Evolutionary conservation across 2,888 invertebrate genomes (phyloP).

Genomic region (Lordiphosa fenestrarum): DNA sequence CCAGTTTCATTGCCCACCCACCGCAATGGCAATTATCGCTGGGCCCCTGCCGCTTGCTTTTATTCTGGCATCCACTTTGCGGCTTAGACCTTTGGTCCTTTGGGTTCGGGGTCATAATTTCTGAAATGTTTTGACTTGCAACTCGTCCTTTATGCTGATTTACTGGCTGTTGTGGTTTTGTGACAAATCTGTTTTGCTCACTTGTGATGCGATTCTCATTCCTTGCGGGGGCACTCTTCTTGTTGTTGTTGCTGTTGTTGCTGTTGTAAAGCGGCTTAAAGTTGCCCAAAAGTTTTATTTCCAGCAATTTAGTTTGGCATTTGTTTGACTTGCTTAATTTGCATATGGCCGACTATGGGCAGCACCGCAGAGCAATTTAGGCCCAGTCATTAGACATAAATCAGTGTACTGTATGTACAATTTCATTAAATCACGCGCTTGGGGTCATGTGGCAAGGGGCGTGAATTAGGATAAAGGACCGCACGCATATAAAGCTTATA

Average conservation of each 20-base stretch:
- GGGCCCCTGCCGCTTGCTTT: constrained; percentile 24
- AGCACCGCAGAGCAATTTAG: constrained; percentile 29
- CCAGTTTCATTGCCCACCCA: constrained; percentile 20
- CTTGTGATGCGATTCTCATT: constrained; percentile 61
- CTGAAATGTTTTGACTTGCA: constrained; percentile 73
- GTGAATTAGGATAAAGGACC: constrained; percentile 24
- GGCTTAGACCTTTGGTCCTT: constrained; percentile 43
- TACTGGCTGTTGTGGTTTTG: constrained; percentile 73
- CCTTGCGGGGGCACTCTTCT: not conserved
- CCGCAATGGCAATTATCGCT: constrained; percentile 60
- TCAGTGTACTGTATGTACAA: constrained; percentile 46
- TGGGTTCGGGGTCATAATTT: constrained; percentile 64
- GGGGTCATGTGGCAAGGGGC: constrained; percentile 26
- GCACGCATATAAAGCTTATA: constrained; percentile 9
- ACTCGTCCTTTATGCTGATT: constrained; percentile 70
- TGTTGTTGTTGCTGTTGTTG: constrained; percentile 2
- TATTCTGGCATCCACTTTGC: constrained; percentile 29
- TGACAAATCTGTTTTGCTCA: constrained; percentile 74
- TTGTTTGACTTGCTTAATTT: constrained; percentile 51
- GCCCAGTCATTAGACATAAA: constrained; percentile 65
- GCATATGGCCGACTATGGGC: constrained; percentile 18
- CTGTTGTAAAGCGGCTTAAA: constrained; percentile 48
- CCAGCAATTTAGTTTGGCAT: constrained; percentile 70
- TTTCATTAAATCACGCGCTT: constrained; percentile 59
- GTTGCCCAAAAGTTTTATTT: constrained; percentile 64